Evolutionary conservation across 2,113 vertebrate genomes (phyloP), one percentile per base, ranked within the genome.

Genomic region (Paedocypris sp.): DNA sequence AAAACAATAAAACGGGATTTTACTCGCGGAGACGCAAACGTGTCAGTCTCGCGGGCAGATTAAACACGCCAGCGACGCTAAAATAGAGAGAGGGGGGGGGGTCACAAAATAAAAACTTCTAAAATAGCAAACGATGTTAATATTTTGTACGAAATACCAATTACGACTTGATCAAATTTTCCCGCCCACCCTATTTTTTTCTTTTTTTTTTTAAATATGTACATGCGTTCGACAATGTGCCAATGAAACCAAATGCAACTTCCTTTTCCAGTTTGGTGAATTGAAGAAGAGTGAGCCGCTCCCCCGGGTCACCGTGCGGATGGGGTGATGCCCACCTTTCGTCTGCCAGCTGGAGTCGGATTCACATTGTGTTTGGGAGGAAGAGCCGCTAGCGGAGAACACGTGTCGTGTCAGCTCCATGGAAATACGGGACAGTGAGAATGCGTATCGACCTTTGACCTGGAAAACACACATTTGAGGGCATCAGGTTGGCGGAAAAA

Each of bases 141-240:
- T 63, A 69, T 77, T 72, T 80, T 81, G 75, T 77, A 73, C 73
- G 74, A 77, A 76, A 68, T 42, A 60, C 66, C 63, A 66, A 76
- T 68, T 33, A 86, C 86, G 82, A 88, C 81, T 85, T 82, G n/a
- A n/a, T n/a, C n/a, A n/a, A n/a, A n/a, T n/a, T n/a, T n/a, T n/a
- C n/a, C n/a, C n/a, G n/a, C n/a, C n/a, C n/a, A n/a, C n/a, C n/a
- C n/a, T 53, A 61, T 71, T 76, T 70, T 71, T 25, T 4, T 3
- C 6, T 43, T 43, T 45, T 4, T 13, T 38, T n/a, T 74, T 73
- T 83, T 79, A 66, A 71, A 77, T 80, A 91, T 80, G 82, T 83
- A 92, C 91, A 96, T 92, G 90, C 93, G 92, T 88, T 93, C 88
- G 84, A 87, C 89, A 90, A 78, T 81, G 81, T 88, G 85, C 87